Evolutionary conservation across 2,797 vertebrate species (phyloP).

Genomic region (Phoxinus dragarum): DNA sequence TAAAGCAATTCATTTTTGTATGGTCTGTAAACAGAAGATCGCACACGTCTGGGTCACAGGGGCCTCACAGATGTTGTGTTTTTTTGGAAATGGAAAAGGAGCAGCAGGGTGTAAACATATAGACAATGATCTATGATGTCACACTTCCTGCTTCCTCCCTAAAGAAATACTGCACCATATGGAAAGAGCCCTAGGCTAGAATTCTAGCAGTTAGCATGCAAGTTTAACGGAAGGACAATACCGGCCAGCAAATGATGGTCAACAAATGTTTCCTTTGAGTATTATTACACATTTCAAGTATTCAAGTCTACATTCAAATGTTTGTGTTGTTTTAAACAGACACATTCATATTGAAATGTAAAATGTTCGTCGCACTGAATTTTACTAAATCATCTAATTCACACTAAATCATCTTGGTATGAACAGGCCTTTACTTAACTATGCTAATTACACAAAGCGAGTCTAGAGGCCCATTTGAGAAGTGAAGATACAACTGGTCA

Average conservation of each 20-base stretch:
- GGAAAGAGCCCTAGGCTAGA: slow-evolving; percentile 3
- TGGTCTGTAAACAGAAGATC: not conserved
- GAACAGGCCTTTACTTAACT: slow-evolving; percentile 8
- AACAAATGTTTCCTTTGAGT: slow-evolving; percentile 9
- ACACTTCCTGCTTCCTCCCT: slow-evolving; percentile 59
- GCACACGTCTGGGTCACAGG: not conserved
- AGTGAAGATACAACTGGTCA: slow-evolving; percentile 68
- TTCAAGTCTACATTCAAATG: not conserved
- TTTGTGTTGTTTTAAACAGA: no score
- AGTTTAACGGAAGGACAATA: not conserved
- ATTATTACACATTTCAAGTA: not conserved
- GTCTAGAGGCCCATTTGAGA: slow-evolving; percentile 58
- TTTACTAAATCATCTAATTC: no score
- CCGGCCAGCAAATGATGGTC: slow-evolving; percentile 1
- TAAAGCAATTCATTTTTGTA: slow-evolving; percentile 1
- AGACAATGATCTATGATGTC: slow-evolving; percentile 47
- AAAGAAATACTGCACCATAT: slow-evolving; percentile 9
- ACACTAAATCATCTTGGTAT: not conserved
- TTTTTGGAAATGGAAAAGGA: slow-evolving; percentile 45
- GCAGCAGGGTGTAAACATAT: slow-evolving; percentile 38
- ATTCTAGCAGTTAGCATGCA: not conserved
- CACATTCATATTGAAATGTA: not conserved
- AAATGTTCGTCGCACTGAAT: not conserved
- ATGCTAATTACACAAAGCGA: slow-evolving; percentile 36
- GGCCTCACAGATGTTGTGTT: slow-evolving; percentile 19